These are phyloP conservation scores for Blastobasis adustella DNA, from an alignment of 2,888 invertebrate species.

Conservation along the genomic window DNA sequence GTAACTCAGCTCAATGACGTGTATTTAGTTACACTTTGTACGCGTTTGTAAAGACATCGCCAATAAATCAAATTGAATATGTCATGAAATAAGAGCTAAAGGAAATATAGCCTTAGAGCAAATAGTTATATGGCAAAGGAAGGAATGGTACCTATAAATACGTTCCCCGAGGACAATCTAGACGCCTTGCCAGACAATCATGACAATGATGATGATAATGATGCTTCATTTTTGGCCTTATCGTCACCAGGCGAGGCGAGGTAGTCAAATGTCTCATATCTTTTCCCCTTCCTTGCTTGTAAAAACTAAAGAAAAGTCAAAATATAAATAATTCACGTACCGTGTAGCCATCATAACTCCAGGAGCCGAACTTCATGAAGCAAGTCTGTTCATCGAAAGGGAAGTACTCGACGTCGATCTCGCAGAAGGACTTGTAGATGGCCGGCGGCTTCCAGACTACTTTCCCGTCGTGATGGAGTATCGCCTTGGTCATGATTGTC, in stretches of 20 bases:
- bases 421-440: slow-evolving; percentile 98
- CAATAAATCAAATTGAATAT: too few species aligned
- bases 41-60: too few species aligned
- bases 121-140: too few species aligned
- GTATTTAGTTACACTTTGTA: too few species aligned
- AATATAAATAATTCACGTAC: slow-evolving; percentile 63
- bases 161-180: too few species aligned
- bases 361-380: slow-evolving; percentile 96
- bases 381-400: slow-evolving; percentile 96
- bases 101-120: too few species aligned
- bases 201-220: too few species aligned
- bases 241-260: background rate
- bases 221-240: too few species aligned
- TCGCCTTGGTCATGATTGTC: slow-evolving; percentile 98
- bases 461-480: slow-evolving; percentile 93
- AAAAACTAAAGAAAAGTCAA: slow-evolving; percentile 16
- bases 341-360: slow-evolving; percentile 97
- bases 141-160: too few species aligned
- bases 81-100: too few species aligned
- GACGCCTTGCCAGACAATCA: too few species aligned
- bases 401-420: slow-evolving; percentile 96
- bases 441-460: slow-evolving; percentile 99
- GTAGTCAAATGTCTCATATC: background rate
- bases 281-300: slow-evolving; percentile 10
- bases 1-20: too few species aligned